Evolutionary conservation across 2,888 invertebrate species (phyloP).

Genomic region (Lissocephala sabroskyi): DNA sequence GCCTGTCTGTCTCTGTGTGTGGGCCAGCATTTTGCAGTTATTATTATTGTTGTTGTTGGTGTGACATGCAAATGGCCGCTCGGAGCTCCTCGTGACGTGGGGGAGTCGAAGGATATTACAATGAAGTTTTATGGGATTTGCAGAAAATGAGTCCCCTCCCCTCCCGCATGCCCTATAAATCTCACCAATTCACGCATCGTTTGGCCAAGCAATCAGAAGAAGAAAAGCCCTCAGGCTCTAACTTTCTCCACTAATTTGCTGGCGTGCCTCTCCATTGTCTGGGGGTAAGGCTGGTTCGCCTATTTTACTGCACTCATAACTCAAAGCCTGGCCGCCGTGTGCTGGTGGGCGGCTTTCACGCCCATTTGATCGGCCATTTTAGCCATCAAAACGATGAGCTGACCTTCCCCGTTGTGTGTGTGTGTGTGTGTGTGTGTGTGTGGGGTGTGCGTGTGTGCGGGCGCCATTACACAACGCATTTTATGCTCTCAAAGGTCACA

Average conservation of each 20-base stretch:
- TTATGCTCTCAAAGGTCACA: constrained; percentile 64
- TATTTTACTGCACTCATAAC: constrained; percentile 45
- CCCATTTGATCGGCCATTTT: constrained; percentile 30
- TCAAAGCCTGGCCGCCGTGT: constrained; percentile 20
- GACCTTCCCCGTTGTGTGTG: background rate
- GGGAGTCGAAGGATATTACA: background rate
- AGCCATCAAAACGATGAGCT: constrained; percentile 14
- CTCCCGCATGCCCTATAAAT: too few species aligned
- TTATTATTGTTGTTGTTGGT: background rate
- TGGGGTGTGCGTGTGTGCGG: too few species aligned
- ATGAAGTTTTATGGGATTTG: constrained; percentile 3
- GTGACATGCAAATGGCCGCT: constrained; percentile 3
- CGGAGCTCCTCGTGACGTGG: background rate
- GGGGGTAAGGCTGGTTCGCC: background rate
- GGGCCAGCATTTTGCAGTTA: constrained; percentile 37
- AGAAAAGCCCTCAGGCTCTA: too few species aligned
- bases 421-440: too few species aligned
- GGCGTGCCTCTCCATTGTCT: too few species aligned
- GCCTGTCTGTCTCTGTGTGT: constrained; percentile 11
- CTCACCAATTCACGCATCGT: too few species aligned
- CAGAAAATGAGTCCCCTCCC: background rate
- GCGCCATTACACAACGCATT: constrained; percentile 58
- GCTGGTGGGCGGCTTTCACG: constrained; percentile 2
- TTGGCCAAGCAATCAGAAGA: too few species aligned
- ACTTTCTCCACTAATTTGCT: too few species aligned